These are phyloP conservation scores for Otolemur garnettii DNA, from an alignment of 2,113 vertebrate genomes.

Conservation along the genomic window DNA sequence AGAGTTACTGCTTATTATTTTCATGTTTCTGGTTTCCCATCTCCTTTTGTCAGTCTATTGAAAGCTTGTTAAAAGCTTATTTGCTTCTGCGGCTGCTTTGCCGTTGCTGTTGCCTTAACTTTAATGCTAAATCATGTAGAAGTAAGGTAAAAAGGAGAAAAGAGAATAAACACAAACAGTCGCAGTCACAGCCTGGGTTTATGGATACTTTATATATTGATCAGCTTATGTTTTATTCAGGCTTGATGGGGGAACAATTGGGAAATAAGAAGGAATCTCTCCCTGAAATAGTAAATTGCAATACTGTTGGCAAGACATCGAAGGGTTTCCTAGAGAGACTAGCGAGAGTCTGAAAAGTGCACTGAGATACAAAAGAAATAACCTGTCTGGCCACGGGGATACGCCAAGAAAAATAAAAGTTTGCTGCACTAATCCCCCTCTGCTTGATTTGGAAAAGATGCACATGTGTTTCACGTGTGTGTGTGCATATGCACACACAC, in stretches of 20 bases:
- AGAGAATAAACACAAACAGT: neutral
- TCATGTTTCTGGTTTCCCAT: slow-evolving; percentile 78
- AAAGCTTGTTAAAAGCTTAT: slow-evolving; percentile 86
- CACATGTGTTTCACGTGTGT: neutral
- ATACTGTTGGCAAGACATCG: neutral
- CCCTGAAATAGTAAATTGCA: slow-evolving; percentile 71
- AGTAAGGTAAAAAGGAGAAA: slow-evolving; percentile 50
- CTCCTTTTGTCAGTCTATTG: slow-evolving; percentile 82
- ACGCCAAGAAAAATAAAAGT: neutral
- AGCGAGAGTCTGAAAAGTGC: neutral
- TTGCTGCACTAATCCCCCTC: neutral
- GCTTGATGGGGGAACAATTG: slow-evolving; percentile 63
- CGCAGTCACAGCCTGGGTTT: slow-evolving; percentile 60
- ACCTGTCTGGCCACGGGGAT: neutral
- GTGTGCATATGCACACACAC: neutral
- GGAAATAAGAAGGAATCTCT: slow-evolving; percentile 77
- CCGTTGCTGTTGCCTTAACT: slow-evolving; percentile 78
- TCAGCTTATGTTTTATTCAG: slow-evolving; percentile 81
- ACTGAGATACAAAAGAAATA: slow-evolving; percentile 19
- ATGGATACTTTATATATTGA: slow-evolving; percentile 70
- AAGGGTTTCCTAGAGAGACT: slow-evolving; percentile 59
- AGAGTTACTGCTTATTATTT: slow-evolving; percentile 84
- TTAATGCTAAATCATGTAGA: slow-evolving; percentile 78
- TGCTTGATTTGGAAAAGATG: neutral
- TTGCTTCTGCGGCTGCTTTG: slow-evolving; percentile 82